Evolutionary conservation across 1,140 invertebrate genomes (phyloP).

Genomic region (Anastrepha ludens): DNA sequence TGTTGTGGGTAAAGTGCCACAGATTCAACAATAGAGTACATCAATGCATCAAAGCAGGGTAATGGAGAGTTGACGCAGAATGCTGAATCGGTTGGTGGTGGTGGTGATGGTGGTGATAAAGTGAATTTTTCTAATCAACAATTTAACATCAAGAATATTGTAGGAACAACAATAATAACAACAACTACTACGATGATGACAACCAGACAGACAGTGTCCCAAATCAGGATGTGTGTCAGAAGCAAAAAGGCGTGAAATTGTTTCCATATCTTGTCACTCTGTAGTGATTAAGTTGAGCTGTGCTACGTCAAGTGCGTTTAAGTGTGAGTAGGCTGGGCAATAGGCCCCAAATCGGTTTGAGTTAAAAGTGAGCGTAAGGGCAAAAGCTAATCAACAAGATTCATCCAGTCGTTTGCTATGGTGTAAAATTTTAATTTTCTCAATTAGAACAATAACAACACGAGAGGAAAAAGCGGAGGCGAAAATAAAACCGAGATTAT

Average conservation of each 20-base stretch:
- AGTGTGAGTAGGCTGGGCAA: not conserved
- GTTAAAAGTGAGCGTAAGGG: not conserved
- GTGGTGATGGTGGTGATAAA: slow-evolving; percentile 3
- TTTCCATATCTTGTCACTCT: slow-evolving; percentile 59
- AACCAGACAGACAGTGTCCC: slow-evolving; percentile 42
- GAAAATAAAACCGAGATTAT: slow-evolving; percentile 17
- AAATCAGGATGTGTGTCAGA: slow-evolving; percentile 26
- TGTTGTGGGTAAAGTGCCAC: not conserved
- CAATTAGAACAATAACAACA: not conserved
- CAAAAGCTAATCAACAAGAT: not conserved
- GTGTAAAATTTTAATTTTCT: slow-evolving; percentile 38
- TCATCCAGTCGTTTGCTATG: not conserved
- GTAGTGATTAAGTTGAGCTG: not conserved
- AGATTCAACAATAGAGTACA: not conserved
- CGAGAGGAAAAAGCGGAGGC: not conserved
- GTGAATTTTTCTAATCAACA: slow-evolving; percentile 29
- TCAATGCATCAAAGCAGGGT: slow-evolving; percentile 5
- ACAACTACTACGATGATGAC: not conserved
- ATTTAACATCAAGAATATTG: slow-evolving; percentile 48
- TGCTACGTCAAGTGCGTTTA: slow-evolving; percentile 59
- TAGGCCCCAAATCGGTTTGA: not conserved
- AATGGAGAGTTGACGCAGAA: not conserved
- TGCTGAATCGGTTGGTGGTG: not conserved
- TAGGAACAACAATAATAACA: not conserved
- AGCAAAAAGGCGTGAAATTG: slow-evolving; percentile 72